Percentiles rank a stretch among this genome's conserved stretches.
These are phyloP conservation scores for Aegithalos caudatus DNA, from an alignment of 2,113 vertebrate genomes.

Conservation along the genomic window DNA sequence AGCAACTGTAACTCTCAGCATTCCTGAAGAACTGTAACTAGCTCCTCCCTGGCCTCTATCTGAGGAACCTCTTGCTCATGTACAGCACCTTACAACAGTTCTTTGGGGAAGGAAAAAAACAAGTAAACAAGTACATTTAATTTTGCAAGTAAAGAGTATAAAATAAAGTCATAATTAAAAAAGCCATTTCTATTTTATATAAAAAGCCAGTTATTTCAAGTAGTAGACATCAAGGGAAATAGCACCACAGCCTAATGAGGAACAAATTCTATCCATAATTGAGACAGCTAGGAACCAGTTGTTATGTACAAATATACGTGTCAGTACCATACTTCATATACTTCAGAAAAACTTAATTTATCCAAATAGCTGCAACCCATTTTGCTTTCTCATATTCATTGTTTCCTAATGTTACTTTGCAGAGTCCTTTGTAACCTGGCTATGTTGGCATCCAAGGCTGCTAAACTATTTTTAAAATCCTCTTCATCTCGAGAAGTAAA, in stretches of 20 bases:
- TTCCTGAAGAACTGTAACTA: neutral
- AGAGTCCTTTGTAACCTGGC: slow-evolving; percentile 86
- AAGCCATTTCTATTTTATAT: neutral
- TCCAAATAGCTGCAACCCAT: neutral
- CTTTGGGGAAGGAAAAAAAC: neutral
- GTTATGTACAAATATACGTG: neutral
- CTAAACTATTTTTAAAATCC: slow-evolving; percentile 86
- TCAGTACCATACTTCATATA: neutral
- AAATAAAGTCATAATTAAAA: neutral
- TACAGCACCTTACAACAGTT: neutral
- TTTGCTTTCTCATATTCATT: slow-evolving; percentile 49
- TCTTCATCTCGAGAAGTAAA: slow-evolving; percentile 88
- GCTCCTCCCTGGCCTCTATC: neutral
- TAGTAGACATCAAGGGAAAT: neutral
- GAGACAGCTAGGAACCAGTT: neutral
- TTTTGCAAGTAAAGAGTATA: neutral
- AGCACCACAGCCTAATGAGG: neutral
- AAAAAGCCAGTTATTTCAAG: neutral
- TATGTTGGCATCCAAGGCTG: slow-evolving; percentile 90
- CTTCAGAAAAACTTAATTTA: neutral
- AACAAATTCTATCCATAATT: slow-evolving; percentile 53
- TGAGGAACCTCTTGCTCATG: neutral
- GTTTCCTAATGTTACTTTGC: slow-evolving; percentile 70
- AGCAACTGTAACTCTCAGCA: neutral
- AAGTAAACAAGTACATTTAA: neutral